Evolutionary conservation across 2,113 vertebrate genomes (phyloP).

Genomic region (Brienomyrus longianalis): DNA sequence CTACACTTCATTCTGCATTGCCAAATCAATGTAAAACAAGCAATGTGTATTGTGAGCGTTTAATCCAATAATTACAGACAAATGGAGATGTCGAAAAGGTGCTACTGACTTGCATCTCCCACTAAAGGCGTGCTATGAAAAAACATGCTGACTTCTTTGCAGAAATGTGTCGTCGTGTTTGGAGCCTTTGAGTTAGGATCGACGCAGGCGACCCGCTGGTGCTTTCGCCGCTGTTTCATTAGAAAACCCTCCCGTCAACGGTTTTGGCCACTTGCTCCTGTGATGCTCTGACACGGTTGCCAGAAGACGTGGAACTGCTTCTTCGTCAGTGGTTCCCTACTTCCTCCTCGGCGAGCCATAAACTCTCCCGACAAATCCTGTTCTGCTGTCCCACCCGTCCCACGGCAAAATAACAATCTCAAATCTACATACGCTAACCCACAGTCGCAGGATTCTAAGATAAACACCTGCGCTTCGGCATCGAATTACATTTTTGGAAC

Average conservation of each 20-base stretch:
- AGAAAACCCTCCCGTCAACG: background rate
- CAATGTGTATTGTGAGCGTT: background rate
- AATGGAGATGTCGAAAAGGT: background rate
- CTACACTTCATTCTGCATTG: background rate
- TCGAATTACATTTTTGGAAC: background rate
- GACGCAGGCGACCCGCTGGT: background rate
- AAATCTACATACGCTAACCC: background rate
- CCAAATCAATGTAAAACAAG: background rate
- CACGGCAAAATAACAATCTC: background rate
- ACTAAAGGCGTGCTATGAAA: background rate
- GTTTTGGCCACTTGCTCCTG: background rate
- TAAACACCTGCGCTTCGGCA: background rate
- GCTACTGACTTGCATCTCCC: background rate
- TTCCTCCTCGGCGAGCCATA: background rate
- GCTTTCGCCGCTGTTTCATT: background rate
- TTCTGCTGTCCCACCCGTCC: background rate
- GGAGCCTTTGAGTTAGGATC: background rate
- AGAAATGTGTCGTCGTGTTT: background rate
- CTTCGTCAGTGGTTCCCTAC: background rate
- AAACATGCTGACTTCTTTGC: background rate
- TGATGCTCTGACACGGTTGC: background rate
- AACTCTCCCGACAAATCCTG: background rate
- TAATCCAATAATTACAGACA: background rate
- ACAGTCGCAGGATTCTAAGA: background rate
- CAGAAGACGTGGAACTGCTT: background rate